Base-by-base conservation (phyloP, 2,888 invertebrate species). In the Scelioninae gen. 1 region DNA sequence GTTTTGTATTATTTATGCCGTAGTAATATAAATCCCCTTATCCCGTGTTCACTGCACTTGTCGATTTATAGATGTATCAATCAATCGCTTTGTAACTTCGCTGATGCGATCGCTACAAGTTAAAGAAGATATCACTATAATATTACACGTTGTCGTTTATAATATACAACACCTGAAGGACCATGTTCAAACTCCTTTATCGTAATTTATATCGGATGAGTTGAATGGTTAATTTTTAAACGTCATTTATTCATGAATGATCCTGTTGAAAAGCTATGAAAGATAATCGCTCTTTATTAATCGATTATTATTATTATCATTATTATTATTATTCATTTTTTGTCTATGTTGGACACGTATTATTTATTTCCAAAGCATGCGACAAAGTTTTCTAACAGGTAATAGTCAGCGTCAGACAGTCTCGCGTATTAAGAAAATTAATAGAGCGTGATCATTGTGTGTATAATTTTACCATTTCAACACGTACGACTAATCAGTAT, bases 41-140 rank as follows among this genome's bases (percentile, higher is more conserved):
- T 66, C 75, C 11, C 63, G 65, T 58, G 75, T 75, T 65, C 51
- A 34, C 13, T 66, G 65, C 56, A 66, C 58, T 51, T 43, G 66
- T 66, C 76, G 76, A 66, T 76, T 76, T 68, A 77, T 69, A 63
- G 77, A 77, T 63, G 47, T 69, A 77, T 77, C 77, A 77, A 69
- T 77, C 77, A 77, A 63, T 69, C 63, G 68, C 49, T 49, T 65
- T 65, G 75, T 49, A 65, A 51, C 58, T 43, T 29, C 40, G 31
- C 56, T 60, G 75, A 76, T 77, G 56, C 55, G 62, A 77, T 77
- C 63, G 62, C 69, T 47, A 47, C 69, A 40, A n/a, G 63, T 13
- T 56, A 53, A 77, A 63, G 77, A 77, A 77, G 77, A 77, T 77
- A 77, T 77, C 69, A 56, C 47, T 38, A 38, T 23, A 53, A 62